Conservation (phyloP, 2,888 invertebrate species). For the Rhopalosiphum nymphaeae region DNA sequence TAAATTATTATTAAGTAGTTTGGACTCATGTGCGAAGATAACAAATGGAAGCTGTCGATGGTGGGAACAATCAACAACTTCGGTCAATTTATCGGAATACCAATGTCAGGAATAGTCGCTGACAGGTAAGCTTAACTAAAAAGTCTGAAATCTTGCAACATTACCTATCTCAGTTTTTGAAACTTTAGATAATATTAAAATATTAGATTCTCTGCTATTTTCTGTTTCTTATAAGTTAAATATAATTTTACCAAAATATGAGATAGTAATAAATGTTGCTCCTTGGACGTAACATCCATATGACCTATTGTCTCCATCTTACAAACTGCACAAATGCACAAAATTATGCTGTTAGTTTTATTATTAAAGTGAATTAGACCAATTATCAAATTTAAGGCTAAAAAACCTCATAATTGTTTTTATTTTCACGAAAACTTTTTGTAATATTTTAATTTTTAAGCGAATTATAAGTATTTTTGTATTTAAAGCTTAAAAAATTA, state of each 20-base stretch:
- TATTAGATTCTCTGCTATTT: neutral
- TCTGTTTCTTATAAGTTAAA: neutral
- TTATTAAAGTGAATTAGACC: too few relatives aligned
- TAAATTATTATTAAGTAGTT: slow-evolving; percentile 71
- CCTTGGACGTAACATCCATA: neutral
- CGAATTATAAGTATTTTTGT: too few relatives aligned
- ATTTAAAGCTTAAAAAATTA: too few relatives aligned
- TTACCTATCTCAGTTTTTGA: neutral
- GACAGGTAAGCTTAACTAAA: slow-evolving; percentile 1
- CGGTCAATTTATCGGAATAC: slow-evolving; percentile 77
- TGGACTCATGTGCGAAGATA: slow-evolving; percentile 75
- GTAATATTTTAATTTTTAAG: too few relatives aligned
- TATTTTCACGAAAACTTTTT: too few relatives aligned
- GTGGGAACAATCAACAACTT: slow-evolving; percentile 78
- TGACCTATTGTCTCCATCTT: neutral
- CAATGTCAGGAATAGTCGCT: slow-evolving; percentile 71
- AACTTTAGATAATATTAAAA: neutral
- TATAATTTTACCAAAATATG: neutral
- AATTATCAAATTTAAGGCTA: too few relatives aligned
- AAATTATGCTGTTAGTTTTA: too few relatives aligned
- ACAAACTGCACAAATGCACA: neutral
- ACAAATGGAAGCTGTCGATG: slow-evolving; percentile 76
- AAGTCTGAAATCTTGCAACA: neutral
- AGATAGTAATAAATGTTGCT: neutral
- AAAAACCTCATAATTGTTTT: too few relatives aligned